Evolutionary conservation across 2,797 vertebrate species (phyloP), one percentile per base, ranked within the genome.

Genomic region (Myotis myotis): DNA sequence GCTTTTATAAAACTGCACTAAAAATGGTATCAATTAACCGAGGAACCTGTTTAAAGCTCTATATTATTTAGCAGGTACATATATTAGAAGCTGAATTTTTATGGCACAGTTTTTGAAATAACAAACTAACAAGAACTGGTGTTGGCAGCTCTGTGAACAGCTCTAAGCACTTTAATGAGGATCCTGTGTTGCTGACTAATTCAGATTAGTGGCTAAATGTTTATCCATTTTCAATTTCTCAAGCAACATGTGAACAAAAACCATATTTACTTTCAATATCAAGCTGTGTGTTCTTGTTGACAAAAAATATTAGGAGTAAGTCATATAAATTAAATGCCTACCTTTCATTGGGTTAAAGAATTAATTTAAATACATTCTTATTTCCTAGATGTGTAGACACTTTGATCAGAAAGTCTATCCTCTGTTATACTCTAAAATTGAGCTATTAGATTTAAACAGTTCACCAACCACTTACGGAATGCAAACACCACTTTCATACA

Each of bases 301-400:
- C 94, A 91, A 95, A 94, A 93, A 96, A 92, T 96, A 91, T 94
- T 95, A 94, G 89, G 71, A 95, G 83, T 93, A 94, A 94, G 95
- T 91, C 71, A 84, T 74, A 91, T 66, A 94, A 57, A 80, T 72
- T 74, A 89, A 95, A 95, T 94, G 55, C 68, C 55, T 78, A 66
- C 80, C 89, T 97, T 92, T 85, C 89, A 94, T 95, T 94, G 94
- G 89, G 51, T 70, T 91, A 95, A 83, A 79, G 49, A 93, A 51
- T 78, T 95, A 84, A 91, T 96, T 97, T 93, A 95, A 96, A 95
- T 95, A 76, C 38, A 70, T 70, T 91, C 53, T 92, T 84, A 95
- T 93, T 95, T 96, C 80, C 80, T 96, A 70, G 66, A 94, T 75
- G 62, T 83, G 87, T 88, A 94, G 74, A 83, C 71, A 49, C 47